Evolutionary conservation across 2,113 vertebrate species (phyloP).

Genomic region (Fulmarus glacialis): DNA sequence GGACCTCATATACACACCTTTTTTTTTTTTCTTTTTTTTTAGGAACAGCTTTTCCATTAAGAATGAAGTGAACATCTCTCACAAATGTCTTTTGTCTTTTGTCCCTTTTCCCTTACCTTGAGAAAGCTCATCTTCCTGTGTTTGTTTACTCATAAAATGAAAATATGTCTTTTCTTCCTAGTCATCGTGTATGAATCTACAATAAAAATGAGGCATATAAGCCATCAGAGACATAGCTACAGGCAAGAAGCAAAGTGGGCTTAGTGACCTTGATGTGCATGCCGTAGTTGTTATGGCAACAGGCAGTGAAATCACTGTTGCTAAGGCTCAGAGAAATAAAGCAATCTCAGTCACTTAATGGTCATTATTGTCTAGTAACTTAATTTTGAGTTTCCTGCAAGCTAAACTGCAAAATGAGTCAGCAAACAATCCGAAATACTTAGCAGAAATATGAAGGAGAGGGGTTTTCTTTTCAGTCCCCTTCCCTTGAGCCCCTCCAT

Average conservation of each 20-base stretch:
- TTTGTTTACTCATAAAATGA: conserved; percentile 53
- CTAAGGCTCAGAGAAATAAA: conserved; percentile 77
- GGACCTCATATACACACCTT: neutral
- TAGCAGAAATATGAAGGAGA: neutral
- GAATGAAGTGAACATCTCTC: neutral
- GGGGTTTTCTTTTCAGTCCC: neutral
- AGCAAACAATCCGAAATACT: conserved; percentile 15
- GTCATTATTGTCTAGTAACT: conserved; percentile 69
- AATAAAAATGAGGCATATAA: conserved; percentile 75
- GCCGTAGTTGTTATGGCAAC: conserved; percentile 89
- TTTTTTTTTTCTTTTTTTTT: too few relatives aligned
- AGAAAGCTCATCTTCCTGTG: neutral
- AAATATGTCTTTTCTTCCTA: conserved; percentile 43
- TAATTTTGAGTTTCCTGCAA: conserved; percentile 51
- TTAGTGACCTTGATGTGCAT: conserved; percentile 83
- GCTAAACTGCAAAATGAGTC: conserved; percentile 50
- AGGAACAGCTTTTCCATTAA: neutral
- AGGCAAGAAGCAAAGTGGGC: conserved; percentile 72
- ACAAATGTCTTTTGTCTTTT: neutral
- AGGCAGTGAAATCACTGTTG: conserved; percentile 73
- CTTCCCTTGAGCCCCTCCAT: neutral
- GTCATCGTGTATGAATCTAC: conserved; percentile 4
- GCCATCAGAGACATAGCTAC: conserved; percentile 62
- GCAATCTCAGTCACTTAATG: conserved; percentile 70
- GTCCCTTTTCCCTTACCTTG: neutral